Evolutionary conservation across 2,888 invertebrate species (phyloP).

Genomic region (Leucophora obtusa): DNA sequence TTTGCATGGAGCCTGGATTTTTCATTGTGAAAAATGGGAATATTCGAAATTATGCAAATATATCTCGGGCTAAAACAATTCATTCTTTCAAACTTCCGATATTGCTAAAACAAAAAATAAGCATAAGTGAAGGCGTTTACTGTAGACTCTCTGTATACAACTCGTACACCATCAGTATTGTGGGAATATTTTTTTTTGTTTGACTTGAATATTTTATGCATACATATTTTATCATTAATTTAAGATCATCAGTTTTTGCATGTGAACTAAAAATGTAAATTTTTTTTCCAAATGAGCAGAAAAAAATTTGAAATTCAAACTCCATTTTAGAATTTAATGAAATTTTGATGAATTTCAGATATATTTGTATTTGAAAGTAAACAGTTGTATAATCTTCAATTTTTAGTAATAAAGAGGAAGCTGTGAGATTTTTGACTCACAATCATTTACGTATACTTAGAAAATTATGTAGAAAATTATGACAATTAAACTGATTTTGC

Average conservation of each 20-base stretch:
- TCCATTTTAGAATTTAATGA: not conserved
- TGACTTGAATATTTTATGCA: constrained; percentile 30
- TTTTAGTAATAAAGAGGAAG: no score
- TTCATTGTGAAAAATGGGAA: no score
- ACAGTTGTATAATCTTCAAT: no score
- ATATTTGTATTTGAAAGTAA: no score
- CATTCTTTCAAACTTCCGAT: not conserved
- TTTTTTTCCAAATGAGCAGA: not conserved
- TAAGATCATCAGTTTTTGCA: constrained; percentile 52
- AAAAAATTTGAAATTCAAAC: not conserved
- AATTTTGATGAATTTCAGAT: not conserved
- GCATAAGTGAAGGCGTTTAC: constrained; percentile 49
- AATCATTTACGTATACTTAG: no score
- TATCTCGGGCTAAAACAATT: not conserved
- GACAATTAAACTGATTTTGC: no score
- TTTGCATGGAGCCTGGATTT: no score
- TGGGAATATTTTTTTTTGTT: constrained; percentile 42
- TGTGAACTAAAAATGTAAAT: constrained; percentile 53
- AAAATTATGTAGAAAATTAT: no score
- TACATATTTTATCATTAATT: constrained; percentile 57
- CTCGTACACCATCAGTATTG: constrained; percentile 8
- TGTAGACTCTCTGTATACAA: constrained; percentile 18
- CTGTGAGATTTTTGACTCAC: no score
- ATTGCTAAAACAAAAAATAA: not conserved
- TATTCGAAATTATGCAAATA: no score